Evolutionary conservation across 2,797 vertebrate species (phyloP).

Genomic region (Coreius guichenoti): DNA sequence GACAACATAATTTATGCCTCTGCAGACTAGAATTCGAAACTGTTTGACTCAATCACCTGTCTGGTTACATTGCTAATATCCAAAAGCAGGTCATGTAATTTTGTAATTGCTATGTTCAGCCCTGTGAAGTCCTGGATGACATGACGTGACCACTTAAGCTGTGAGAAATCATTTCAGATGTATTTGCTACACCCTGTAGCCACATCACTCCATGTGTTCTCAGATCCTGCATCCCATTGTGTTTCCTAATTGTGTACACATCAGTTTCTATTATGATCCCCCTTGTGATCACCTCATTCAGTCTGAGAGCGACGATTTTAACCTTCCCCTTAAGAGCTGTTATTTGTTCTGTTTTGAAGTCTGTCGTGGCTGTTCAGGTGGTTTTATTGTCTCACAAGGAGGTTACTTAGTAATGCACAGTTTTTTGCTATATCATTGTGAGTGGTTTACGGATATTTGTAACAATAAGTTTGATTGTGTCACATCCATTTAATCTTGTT

Average conservation of each 20-base stretch:
- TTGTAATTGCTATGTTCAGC: slow-evolving; percentile 9
- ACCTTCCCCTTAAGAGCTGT: not conserved
- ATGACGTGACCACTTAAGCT: not conserved
- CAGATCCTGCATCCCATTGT: not conserved
- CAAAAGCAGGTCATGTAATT: slow-evolving; percentile 34
- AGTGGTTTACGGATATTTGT: not conserved
- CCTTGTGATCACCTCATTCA: not conserved
- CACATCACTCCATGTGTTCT: not conserved
- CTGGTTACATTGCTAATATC: slow-evolving; percentile 37
- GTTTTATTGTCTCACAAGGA: slow-evolving; percentile 19
- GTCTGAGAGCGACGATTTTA: not conserved
- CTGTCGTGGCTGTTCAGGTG: not conserved
- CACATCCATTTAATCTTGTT: not conserved
- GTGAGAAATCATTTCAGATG: slow-evolving; percentile 6
- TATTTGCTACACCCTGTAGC: slow-evolving; percentile 4
- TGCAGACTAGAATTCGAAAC: slow-evolving; percentile 6
- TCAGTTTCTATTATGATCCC: not conserved
- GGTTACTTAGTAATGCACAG: not conserved
- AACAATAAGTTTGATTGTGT: not conserved
- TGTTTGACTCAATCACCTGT: slow-evolving; percentile 3
- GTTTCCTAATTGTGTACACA: not conserved
- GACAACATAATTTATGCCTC: slow-evolving; percentile 30
- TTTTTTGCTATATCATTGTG: slow-evolving; percentile 15
- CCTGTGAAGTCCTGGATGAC: slow-evolving; percentile 15
- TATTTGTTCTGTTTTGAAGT: slow-evolving; percentile 20